Base-by-base conservation (phyloP, 1,140 invertebrate genomes). In the Limonius californicus region DNA sequence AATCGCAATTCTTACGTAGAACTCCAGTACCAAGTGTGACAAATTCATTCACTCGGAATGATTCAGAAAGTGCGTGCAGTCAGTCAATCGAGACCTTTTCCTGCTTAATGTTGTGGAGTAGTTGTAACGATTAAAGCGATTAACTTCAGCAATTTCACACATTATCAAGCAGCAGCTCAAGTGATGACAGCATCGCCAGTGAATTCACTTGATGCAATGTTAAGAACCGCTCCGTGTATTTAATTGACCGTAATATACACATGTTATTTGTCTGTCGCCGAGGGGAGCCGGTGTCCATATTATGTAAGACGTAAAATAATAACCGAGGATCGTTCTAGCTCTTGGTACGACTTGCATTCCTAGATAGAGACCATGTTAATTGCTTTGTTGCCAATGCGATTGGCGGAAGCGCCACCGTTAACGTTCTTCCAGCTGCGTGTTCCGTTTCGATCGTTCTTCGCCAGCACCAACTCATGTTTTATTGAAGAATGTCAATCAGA, bases 171-270 rank as follows among this genome's bases (percentile, higher is more conserved):
- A 50, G 45, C 45, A 18, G 45, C 14, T 19, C 45, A 50, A 50
- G 45, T 50, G 45, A 50, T 50, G 45, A 50, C 45, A 50, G 45
- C 45, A 50, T 50, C 45, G 45, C 45, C 45, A 50, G 45, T 50
- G 45, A 50, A 50, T 50, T 50, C 45, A 50, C 20, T 50, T 50
- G 45, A 50, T 50, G 45, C 45, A 50, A 18, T 50, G 45, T 50
- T 50, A 50, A 50, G 45, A 50, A 50, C 45, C 45, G 45, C 45
- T 50, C 45, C 45, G 45, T 50, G 45, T 50, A 50, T 50, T 50
- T 50, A 50, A 50, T 50, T 50, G 45, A 21, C 45, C 45, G 45
- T 50, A 50, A 50, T 50, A 50, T 18, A 50, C 45, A 50, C 45
- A 50, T 50, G 45, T 50, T 50, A 50, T 50, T 50, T 50, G 45